Base-by-base conservation (phyloP, 2,888 invertebrate genomes). In the Trissolcus japonicus region DNA sequence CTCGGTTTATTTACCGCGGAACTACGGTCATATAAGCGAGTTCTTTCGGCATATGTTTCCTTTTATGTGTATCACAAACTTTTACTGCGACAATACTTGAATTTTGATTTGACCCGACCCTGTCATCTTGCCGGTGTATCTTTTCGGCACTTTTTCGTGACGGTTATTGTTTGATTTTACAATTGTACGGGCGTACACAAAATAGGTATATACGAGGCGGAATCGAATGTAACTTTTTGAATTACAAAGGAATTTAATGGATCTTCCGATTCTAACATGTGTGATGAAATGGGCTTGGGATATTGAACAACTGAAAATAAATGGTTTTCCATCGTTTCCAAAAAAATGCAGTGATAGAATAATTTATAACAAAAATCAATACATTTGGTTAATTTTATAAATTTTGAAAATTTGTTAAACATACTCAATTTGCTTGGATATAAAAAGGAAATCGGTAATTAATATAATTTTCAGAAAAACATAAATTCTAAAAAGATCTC, bases 191-290 rank as follows among this genome's bases (percentile, higher is more conserved):
- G 25, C 41, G 35, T 41, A 66, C 57, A 66, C 57, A 57, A 66
- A 57, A 57, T 57, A 57, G 57, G 25, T 40, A 50, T 35, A 14
- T 56, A 50, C 48, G 46, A 50, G 40, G 40, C 48, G 50, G 35
- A 66, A 66, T 56, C 56, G 56, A 66, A 66, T 50, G 40, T 56
- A 21, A 66, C 35, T 35, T 35, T 55, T 65, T 66, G 56, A 66
- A 56, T 66, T 66, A 66, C 56, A 50, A 56, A 66, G 50, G 56
- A 46, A 56, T 66, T 66, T 66, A 56, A 56, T 66, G 65, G 54
- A 55, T 55, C 46, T 46, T 35, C 35, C 35, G 9, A 35, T 6
- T 35, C 9, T 25, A 25, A 25, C 35, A 35, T 35, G 35, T 35
- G 35, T 35, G 35, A 35, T 35, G 35, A 35, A 35, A 35, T 35